Evolutionary conservation across 2,797 vertebrate species (phyloP).

Genomic region (Delichon dasypus): DNA sequence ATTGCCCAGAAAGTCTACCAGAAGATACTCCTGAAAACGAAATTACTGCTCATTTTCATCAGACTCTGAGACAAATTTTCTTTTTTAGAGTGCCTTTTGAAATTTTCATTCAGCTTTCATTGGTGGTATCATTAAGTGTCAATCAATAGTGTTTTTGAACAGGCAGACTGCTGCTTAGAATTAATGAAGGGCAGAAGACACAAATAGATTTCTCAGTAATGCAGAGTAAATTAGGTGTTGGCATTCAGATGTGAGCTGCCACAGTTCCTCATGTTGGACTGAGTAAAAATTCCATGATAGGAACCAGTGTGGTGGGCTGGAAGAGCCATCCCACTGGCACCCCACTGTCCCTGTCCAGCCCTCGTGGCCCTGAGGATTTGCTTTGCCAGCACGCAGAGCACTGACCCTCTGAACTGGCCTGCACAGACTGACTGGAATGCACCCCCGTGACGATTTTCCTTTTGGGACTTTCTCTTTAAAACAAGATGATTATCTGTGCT

Average conservation of each 20-base stretch:
- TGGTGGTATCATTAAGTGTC: background rate
- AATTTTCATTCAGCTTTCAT: background rate
- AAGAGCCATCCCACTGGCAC: background rate
- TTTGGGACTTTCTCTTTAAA: background rate
- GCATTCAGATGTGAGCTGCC: background rate
- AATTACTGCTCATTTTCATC: background rate
- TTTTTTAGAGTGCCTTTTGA: background rate
- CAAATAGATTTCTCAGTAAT: constrained; percentile 30
- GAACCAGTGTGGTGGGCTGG: background rate
- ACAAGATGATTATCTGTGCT: background rate
- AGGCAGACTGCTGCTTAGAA: background rate
- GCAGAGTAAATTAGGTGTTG: background rate
- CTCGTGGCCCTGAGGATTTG: background rate
- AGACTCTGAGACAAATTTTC: background rate
- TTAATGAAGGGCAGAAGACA: background rate
- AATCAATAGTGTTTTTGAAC: constrained; percentile 1
- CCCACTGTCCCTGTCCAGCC: background rate
- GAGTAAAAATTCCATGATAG: background rate
- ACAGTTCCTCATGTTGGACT: background rate
- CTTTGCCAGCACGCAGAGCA: background rate
- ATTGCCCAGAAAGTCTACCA: background rate
- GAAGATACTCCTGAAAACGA: background rate
- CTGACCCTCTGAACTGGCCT: background rate
- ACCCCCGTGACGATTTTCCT: background rate
- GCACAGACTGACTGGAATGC: background rate